A percentile compares a stretch with the other conserved stretches of the same genome.
Evolutionary conservation across 2,888 invertebrate species (phyloP).

Genomic region (Bombylius discolor): DNA sequence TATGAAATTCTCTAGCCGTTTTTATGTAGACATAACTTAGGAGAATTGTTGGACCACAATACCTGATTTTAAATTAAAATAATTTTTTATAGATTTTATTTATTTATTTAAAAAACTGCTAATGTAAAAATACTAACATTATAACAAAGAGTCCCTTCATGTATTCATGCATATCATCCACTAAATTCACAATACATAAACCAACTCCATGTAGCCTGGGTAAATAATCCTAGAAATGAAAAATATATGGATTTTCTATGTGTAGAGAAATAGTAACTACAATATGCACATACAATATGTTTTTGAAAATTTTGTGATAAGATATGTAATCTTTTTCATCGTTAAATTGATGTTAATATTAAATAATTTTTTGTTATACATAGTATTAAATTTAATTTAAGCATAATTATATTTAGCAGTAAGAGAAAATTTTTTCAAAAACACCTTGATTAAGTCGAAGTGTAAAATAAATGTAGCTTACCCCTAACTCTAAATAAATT

Average conservation of each 20-base stretch:
- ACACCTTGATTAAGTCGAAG: no score
- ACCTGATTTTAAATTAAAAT: constrained; percentile 20
- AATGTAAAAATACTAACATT: constrained; percentile 40
- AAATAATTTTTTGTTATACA: no score
- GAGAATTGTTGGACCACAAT: constrained; percentile 36
- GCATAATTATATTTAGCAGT: no score
- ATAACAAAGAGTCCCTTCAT: constrained; percentile 48
- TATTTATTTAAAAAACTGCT: no score
- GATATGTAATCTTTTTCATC: no score
- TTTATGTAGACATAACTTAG: constrained; percentile 52
- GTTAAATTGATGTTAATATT: no score
- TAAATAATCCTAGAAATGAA: constrained; percentile 38
- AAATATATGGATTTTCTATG: neutral
- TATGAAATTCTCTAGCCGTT: constrained; percentile 48
- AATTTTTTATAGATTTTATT: no score
- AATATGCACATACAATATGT: neutral
- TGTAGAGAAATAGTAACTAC: neutral
- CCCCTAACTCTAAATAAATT: constrained; percentile 55
- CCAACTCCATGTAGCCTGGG: constrained; percentile 45
- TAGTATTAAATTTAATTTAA: no score
- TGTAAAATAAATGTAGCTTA: constrained; percentile 30
- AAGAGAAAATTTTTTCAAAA: no score
- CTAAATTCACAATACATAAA: constrained; percentile 49
- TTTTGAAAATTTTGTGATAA: no score
- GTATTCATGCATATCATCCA: constrained; percentile 54